Conservation (phyloP, 2,797 vertebrate genomes). For the Channa striata region DNA sequence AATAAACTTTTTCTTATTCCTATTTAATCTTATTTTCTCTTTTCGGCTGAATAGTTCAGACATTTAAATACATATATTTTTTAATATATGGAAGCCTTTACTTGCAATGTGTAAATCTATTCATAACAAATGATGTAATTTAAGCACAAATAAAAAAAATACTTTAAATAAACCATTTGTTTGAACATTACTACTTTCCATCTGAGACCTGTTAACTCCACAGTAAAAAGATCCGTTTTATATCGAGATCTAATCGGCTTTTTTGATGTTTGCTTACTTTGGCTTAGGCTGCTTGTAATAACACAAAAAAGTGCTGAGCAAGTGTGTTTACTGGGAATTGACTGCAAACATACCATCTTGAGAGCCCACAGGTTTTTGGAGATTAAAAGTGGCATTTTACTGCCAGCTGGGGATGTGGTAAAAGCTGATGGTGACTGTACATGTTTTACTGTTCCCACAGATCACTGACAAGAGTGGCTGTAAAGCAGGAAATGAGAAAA, state of each 20-base stretch:
- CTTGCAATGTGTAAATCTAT: conserved; percentile 33
- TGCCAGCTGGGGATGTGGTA: conserved; percentile 75
- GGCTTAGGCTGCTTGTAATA: conserved; percentile 70
- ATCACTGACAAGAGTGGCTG: conserved; percentile 91
- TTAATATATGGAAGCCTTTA: conserved; percentile 11
- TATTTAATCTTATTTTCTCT: conserved; percentile 33
- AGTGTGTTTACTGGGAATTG: conserved; percentile 81
- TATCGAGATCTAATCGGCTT: conserved; percentile 59
- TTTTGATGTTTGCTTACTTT: conserved; percentile 61
- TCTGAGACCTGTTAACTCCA: conserved; percentile 13
- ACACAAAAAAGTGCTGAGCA: conserved; percentile 77
- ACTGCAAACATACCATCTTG: conserved; percentile 75
- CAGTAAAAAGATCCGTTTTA: conserved; percentile 43
- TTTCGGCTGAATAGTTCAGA: conserved; percentile 14
- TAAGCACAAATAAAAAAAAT: conserved; percentile 38
- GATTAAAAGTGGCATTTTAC: conserved; percentile 85
- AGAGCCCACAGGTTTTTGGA: conserved; percentile 76
- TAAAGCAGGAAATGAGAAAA: conserved; percentile 92
- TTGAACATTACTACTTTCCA: conserved; percentile 40
- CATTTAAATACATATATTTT: conserved; percentile 16
- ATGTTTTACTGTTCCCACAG: conserved; percentile 90
- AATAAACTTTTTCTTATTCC: too few species aligned
- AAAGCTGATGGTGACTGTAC: conserved; percentile 83
- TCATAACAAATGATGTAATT: conserved; percentile 32
- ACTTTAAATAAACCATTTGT: conserved; percentile 45